Conservation (phyloP, 2,797 vertebrate genomes). For the Clamator glandarius region DNA sequence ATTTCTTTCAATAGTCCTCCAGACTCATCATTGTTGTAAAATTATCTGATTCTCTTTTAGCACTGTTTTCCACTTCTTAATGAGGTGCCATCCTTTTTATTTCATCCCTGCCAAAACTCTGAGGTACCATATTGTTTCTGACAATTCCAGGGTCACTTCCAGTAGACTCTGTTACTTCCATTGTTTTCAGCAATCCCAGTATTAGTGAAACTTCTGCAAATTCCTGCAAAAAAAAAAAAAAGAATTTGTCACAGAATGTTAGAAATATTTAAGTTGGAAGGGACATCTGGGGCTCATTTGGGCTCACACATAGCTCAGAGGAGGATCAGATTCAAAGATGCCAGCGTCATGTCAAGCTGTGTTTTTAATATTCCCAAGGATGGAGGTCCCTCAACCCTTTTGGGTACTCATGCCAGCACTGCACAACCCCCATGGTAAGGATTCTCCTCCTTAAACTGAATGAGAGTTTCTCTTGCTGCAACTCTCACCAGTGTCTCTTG, state of each 20-base stretch:
- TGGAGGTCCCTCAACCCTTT: background rate
- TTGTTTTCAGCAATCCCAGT: background rate
- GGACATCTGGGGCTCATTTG: background rate
- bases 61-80: background rate
- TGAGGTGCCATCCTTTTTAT: background rate
- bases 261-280: background rate
- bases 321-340: background rate
- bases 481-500: background rate
- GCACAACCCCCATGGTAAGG: background rate
- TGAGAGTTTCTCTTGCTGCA: background rate
- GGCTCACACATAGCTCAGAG: background rate
- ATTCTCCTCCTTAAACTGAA: background rate
- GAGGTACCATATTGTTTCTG: background rate
- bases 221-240: background rate
- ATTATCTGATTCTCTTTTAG: background rate
- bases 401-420: background rate
- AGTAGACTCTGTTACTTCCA: background rate
- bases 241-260: background rate
- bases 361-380: background rate
- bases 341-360: background rate
- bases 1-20: background rate
- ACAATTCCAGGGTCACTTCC: background rate
- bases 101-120: background rate
- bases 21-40: background rate
- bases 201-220: background rate